Base-by-base conservation (phyloP, 2,888 invertebrate genomes). In the Thymelicus acteon region DNA sequence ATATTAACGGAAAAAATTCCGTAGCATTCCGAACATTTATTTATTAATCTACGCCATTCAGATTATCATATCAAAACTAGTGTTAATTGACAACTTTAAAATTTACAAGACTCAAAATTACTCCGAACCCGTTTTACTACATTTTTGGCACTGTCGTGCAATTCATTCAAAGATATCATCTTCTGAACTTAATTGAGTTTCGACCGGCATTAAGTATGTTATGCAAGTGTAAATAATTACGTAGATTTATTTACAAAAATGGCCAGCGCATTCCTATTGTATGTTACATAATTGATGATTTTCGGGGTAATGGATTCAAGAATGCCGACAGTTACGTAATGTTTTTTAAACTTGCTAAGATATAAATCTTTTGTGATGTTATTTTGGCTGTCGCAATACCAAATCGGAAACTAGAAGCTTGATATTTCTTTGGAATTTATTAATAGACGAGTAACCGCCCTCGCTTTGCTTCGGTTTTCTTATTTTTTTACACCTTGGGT, bases 271-370 rank as follows among this genome's bases (percentile, higher is more conserved):
- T 75, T 68, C 75, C 72, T 75, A 52, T 74, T 37, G 57, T 19
- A 31, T 13, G 74, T 77, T 79, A 79, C 76, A 76, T 80, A 84
- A 85, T 77, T 77, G 76, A 80, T 76, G 73, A 74, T 72, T 80
- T 84, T 80, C 60, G 82, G 83, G 81, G 75, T 84, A 85, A 86
- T 82, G 77, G 78, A 79, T 76, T 74, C 74, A 83, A 79, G 80
- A 82, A 80, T 84, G 77, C 77, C 79, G 78, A 78, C 74, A 76
- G 76, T 89, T 88, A 84, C 6, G 13, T 48, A 48, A 69, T 57
- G 19, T 8, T 67, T 60, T 60, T 19, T 48, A 49, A 40, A 19
- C 49, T 6, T 24, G 19, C 7, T n/a, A 15, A 47, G 31, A 44
- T 52, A 24, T 57, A 24, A 54, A 54, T 44, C 6, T 54, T 52